phyloP scores from a whole-genome alignment of 2,888 invertebrate genomes.

The Drosophila prolongata region DNA sequence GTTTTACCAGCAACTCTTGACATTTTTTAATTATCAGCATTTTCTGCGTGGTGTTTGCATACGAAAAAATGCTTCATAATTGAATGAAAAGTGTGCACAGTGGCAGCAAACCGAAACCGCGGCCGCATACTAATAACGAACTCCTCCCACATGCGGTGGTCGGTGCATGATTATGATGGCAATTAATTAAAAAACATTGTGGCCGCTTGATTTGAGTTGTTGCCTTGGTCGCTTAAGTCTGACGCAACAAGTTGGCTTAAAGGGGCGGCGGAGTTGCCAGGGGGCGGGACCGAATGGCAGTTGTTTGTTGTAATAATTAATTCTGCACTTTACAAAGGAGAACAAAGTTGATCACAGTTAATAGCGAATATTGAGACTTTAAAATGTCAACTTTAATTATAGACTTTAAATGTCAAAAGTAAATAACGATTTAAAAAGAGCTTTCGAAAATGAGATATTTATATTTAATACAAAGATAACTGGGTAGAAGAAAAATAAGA shows the following conservation, averaged over 20 bases:
- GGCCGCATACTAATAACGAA: constrained; percentile 11
- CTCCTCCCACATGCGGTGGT: constrained; percentile 31
- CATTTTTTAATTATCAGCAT: constrained; percentile 23
- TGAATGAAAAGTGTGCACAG: constrained; percentile 19
- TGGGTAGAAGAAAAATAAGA: no score
- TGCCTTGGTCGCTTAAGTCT: constrained; percentile 24
- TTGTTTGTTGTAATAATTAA: constrained; percentile 61
- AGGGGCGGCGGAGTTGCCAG: constrained; percentile 1
- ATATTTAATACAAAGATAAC: no score
- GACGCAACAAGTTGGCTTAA: constrained; percentile 19
- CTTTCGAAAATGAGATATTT: no score
- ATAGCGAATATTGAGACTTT: constrained; percentile 39
- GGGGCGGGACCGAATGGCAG: constrained; percentile 22
- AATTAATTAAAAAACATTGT: constrained; percentile 65
- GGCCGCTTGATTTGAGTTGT: constrained; percentile 49
- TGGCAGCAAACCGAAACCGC: constrained; percentile 15
- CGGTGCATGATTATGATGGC: constrained; percentile 59
- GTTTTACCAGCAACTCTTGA: constrained; percentile 3
- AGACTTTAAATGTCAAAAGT: constrained; percentile 53
- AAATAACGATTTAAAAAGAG: not conserved
- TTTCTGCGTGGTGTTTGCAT: constrained; percentile 26
- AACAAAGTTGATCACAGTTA: constrained; percentile 29
- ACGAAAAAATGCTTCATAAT: constrained; percentile 26
- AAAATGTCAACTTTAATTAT: constrained; percentile 56
- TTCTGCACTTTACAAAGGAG: constrained; percentile 52